A percentile compares a stretch with the other conserved stretches of the same genome.
Evolutionary conservation across 2,888 invertebrate species (phyloP).

Genomic region (Sabatieria punctata): DNA sequence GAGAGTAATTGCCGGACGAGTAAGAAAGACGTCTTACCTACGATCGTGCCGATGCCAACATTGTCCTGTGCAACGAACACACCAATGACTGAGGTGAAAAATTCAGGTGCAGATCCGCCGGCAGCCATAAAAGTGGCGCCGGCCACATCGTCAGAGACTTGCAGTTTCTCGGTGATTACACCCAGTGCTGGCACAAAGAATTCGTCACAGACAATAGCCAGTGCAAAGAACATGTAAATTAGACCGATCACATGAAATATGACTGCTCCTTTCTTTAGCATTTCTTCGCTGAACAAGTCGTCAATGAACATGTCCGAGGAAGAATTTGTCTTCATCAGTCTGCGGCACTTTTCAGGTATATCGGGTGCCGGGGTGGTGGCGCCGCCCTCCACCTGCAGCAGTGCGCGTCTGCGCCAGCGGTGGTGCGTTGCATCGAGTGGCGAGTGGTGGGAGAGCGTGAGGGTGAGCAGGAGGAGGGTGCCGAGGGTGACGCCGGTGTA

Average conservation of each 20-base stretch:
- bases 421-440: background rate
- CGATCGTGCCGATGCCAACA: conserved; percentile 88
- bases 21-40: conserved; percentile 52
- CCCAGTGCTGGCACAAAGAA: conserved; percentile 95
- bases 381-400: too few species aligned
- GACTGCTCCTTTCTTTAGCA: conserved; percentile 69
- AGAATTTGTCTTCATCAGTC: background rate
- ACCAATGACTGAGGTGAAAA: conserved; percentile 85
- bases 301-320: conserved; percentile 26
- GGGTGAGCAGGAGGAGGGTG: background rate
- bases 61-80: conserved; percentile 96
- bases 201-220: conserved; percentile 97
- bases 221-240: conserved; percentile 94
- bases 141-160: conserved; percentile 87
- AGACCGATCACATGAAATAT: conserved; percentile 79
- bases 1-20: too few species aligned
- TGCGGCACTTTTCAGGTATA: too few species aligned
- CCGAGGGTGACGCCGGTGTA: too few species aligned
- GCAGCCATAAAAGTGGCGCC: conserved; percentile 99
- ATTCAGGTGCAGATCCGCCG: conserved; percentile 88
- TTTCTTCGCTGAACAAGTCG: conserved; percentile 67
- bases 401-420: background rate
- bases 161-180: conserved; percentile 85
- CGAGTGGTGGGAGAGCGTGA: background rate
- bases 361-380: too few species aligned